Percentiles rank a stretch among this genome's conserved stretches.
Evolutionary conservation across 1,140 invertebrate species (phyloP).

Genomic region (Tetragonula clypearis): DNA sequence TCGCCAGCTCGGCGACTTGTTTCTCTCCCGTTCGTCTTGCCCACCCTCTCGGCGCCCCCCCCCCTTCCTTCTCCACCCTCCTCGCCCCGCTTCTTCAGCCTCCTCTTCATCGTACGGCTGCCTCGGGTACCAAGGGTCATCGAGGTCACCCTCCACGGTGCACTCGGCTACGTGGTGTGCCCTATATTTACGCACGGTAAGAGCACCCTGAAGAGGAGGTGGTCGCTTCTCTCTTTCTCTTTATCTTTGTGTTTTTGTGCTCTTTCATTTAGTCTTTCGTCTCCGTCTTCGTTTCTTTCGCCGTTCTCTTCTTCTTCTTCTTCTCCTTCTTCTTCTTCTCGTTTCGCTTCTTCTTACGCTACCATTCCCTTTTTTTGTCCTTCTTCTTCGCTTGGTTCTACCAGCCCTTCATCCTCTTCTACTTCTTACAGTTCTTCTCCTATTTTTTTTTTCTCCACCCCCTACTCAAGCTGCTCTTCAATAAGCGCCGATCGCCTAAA

Average conservation of each 20-base stretch:
- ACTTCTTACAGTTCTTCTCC: slow-evolving; percentile 34
- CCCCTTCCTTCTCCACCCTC: neutral
- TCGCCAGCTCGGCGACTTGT: slow-evolving; percentile 48
- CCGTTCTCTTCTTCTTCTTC: neutral
- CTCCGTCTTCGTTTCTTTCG: neutral
- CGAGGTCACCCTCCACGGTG: slow-evolving; percentile 72
- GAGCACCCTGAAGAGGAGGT: slow-evolving; percentile 70
- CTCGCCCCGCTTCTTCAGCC: slow-evolving; percentile 23
- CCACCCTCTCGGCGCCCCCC: slow-evolving; percentile 19
- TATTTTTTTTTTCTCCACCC: slow-evolving; percentile 57
- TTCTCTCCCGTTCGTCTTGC: slow-evolving; percentile 36
- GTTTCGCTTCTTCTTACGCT: slow-evolving; percentile 11
- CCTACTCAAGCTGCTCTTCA: slow-evolving; percentile 60
- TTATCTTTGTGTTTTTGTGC: neutral
- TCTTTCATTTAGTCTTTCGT: slow-evolving; percentile 19
- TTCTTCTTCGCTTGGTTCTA: neutral
- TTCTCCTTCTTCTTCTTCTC: neutral
- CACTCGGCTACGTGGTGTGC: slow-evolving; percentile 72
- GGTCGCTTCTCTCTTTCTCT: slow-evolving; percentile 18
- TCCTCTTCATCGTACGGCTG: slow-evolving; percentile 62
- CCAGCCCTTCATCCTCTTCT: neutral
- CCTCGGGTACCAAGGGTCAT: slow-evolving; percentile 70
- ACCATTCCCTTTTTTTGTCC: neutral
- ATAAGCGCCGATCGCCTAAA: slow-evolving; percentile 69
- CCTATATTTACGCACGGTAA: slow-evolving; percentile 77